phyloP scores from a whole-genome alignment of 2,797 vertebrate genomes.

The Pangasius sanitwongsei region DNA sequence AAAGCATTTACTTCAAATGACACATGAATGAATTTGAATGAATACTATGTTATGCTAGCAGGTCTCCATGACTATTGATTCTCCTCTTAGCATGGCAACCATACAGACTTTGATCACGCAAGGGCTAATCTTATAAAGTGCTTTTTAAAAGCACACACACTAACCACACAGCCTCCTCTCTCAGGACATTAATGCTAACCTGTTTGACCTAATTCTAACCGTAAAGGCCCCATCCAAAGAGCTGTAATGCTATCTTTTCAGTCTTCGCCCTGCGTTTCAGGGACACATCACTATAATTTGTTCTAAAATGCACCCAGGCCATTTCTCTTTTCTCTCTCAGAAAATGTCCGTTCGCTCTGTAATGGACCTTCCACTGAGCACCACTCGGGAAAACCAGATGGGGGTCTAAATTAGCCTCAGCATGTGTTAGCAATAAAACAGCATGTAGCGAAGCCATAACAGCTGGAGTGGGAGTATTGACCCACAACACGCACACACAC shows the following conservation, averaged over 20 bases:
- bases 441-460: conserved; percentile 1
- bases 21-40: too few species aligned
- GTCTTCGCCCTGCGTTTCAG: neutral
- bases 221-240: too few species aligned
- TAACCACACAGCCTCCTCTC: neutral
- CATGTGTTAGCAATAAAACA: conserved; percentile 30
- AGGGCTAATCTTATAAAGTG: neutral
- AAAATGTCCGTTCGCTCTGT: neutral
- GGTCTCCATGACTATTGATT: too few species aligned
- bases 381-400: conserved; percentile 19
- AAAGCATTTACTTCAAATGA: too few species aligned
- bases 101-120: neutral
- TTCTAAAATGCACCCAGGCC: neutral
- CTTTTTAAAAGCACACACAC: neutral
- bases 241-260: neutral
- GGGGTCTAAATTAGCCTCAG: conserved; percentile 33
- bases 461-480: conserved; percentile 28
- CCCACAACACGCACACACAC: neutral
- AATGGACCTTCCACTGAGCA: neutral
- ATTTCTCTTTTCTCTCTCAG: neutral
- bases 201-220: neutral
- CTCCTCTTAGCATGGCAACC: neutral
- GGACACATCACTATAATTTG: neutral
- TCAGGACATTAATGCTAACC: neutral
- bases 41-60: too few species aligned